phyloP scores from a whole-genome alignment of 2,113 vertebrate genomes.

The Eulemur macaco region DNA sequence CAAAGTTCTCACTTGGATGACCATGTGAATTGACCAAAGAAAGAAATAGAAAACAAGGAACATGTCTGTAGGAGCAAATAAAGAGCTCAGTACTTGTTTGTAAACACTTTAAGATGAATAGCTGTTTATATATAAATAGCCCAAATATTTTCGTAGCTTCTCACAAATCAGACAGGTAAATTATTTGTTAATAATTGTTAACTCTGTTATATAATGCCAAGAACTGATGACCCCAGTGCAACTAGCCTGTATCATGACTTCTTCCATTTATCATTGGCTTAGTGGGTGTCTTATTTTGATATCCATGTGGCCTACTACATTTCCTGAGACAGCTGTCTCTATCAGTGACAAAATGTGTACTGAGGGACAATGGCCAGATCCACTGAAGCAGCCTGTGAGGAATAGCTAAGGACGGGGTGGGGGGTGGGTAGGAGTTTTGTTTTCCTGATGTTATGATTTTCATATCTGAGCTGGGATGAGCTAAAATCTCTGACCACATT shows the following conservation, averaged over 20 bases:
- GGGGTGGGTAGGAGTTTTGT: background rate
- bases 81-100: background rate
- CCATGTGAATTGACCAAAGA: background rate
- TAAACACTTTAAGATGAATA: background rate
- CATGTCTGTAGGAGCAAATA: background rate
- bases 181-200: conserved; percentile 31
- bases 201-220: background rate
- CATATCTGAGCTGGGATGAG: background rate
- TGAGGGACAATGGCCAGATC: background rate
- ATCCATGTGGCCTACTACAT: background rate
- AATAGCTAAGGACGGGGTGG: background rate
- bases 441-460: background rate
- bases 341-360: background rate
- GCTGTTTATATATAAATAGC: background rate
- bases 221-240: background rate
- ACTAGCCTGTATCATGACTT: background rate
- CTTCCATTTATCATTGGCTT: background rate
- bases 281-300: background rate
- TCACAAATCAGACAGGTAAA: background rate
- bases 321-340: background rate
- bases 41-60: background rate
- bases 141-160: conserved; percentile 22
- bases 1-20: background rate
- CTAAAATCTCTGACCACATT: background rate
- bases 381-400: background rate